A percentile compares a stretch with the other conserved stretches of the same genome.
Evolutionary conservation across 2,888 invertebrate genomes (phyloP).

Genomic region (Oegoconia quadripuncta): DNA sequence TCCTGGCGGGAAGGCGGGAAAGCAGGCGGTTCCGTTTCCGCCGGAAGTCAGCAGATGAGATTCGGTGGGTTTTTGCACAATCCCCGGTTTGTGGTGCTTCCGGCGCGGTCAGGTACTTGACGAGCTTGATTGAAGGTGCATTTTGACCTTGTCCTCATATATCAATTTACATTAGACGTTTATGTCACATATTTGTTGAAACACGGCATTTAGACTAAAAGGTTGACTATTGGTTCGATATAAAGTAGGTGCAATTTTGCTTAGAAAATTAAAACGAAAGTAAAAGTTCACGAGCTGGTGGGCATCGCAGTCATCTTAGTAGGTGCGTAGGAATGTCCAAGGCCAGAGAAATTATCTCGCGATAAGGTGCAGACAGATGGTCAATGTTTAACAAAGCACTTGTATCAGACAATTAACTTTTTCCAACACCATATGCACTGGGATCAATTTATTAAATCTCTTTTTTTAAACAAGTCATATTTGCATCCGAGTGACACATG

Average conservation of each 20-base stretch:
- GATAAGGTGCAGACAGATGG: constrained; percentile 64
- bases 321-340: neutral
- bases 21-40: constrained; percentile 69
- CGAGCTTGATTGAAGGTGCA: constrained; percentile 59
- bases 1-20: constrained; percentile 39
- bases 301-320: constrained; percentile 2
- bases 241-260: no score
- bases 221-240: no score
- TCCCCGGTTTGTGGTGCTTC: constrained; percentile 47
- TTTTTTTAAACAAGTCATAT: constrained; percentile 55
- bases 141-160: constrained; percentile 50
- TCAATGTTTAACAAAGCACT: constrained; percentile 58
- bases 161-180: no score
- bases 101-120: constrained; percentile 50
- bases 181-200: no score
- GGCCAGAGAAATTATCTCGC: constrained; percentile 25
- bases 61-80: constrained; percentile 55
- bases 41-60: constrained; percentile 65
- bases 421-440: constrained; percentile 65
- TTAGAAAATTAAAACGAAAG: no score
- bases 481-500: constrained; percentile 75
- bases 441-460: constrained; percentile 54
- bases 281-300: no score
- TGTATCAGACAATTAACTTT: constrained; percentile 65
- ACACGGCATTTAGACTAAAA: no score